A percentile compares a stretch with the other conserved stretches of the same genome.
Conservation (phyloP, 2,888 invertebrate species). For the Lysandra coridon region DNA sequence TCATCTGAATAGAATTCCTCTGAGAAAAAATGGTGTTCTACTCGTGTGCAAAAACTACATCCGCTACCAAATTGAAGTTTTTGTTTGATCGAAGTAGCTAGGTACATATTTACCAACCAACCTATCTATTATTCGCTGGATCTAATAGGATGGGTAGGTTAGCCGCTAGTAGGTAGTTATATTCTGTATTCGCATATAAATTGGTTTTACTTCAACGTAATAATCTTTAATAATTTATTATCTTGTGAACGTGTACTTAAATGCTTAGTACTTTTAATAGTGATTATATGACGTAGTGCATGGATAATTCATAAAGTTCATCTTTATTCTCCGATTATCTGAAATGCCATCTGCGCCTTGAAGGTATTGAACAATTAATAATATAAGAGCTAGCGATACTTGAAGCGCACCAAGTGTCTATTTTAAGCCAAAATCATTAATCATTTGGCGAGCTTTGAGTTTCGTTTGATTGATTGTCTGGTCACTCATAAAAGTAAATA, state of each 20-base stretch:
- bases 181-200: not conserved
- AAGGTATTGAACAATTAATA: not conserved
- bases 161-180: not conserved
- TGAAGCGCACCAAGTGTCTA: not conserved
- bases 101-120: conserved; percentile 1
- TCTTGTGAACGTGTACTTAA: not conserved
- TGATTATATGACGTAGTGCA: not conserved
- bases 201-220: conserved; percentile 2
- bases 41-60: conserved; percentile 20
- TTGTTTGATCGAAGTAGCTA: not conserved
- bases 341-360: not conserved
- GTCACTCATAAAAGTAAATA: conserved; percentile 9
- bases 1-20: not conserved
- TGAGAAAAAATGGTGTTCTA: not conserved
- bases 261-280: not conserved
- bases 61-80: conserved; percentile 3
- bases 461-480: not conserved
- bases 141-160: conserved; percentile 1
- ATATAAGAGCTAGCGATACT: not conserved
- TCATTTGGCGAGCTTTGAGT: not conserved
- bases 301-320: conserved; percentile 11
- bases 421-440: not conserved
- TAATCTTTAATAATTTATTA: conserved; percentile 1
- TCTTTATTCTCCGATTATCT: not conserved
- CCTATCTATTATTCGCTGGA: conserved; percentile 9